Evolutionary conservation across 2,113 vertebrate species (phyloP).

Genomic region (Lampris incognitus): DNA sequence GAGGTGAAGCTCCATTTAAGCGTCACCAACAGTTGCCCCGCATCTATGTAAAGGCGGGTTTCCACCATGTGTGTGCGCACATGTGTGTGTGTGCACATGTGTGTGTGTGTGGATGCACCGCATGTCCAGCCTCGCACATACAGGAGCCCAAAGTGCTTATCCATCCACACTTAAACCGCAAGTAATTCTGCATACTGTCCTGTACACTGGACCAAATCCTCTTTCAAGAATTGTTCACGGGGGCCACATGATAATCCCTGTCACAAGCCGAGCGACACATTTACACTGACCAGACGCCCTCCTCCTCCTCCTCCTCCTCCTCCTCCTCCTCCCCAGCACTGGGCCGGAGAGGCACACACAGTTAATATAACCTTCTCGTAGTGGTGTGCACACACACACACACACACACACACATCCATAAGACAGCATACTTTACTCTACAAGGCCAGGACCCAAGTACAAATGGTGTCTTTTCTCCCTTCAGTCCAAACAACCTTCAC

Average conservation of each 20-base stretch:
- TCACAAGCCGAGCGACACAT: constrained; percentile 33
- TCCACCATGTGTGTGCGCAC: too few relatives aligned
- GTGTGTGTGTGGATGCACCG: too few relatives aligned
- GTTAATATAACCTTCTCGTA: constrained; percentile 29
- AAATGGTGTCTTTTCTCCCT: constrained; percentile 28
- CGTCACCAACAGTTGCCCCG: too few relatives aligned
- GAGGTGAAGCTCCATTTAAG: too few relatives aligned
- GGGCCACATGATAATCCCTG: constrained; percentile 5
- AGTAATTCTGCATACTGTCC: background rate
- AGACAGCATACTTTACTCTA: constrained; percentile 59
- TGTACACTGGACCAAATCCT: background rate
- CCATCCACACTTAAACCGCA: too few relatives aligned
- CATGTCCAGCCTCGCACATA: too few relatives aligned
- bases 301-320: constrained; percentile 39
- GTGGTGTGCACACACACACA: constrained; percentile 9
- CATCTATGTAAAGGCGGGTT: too few relatives aligned
- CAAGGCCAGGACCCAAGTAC: constrained; percentile 51
- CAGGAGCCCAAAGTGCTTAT: too few relatives aligned
- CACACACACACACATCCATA: constrained; percentile 40
- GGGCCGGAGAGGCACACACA: constrained; percentile 33
- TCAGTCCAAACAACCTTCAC: constrained; percentile 35
- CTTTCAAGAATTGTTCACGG: background rate
- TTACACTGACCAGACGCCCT: constrained; percentile 56
- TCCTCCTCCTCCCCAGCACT: background rate
- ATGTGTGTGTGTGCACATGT: too few relatives aligned